Evolutionary conservation across 2,888 invertebrate species (phyloP).

Genomic region (Conistra vaccinii): DNA sequence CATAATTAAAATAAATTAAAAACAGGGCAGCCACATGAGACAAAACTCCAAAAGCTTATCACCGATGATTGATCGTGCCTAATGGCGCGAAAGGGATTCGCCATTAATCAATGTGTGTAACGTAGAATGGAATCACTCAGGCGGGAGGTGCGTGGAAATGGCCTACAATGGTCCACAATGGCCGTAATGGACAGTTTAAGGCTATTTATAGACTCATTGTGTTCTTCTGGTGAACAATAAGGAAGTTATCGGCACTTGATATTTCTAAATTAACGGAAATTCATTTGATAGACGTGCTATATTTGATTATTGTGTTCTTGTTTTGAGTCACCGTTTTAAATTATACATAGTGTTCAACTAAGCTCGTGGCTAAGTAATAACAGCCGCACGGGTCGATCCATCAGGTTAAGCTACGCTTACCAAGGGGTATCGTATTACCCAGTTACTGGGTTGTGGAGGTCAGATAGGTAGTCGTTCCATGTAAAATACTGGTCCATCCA

Average conservation of each 20-base stretch:
- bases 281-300: neutral
- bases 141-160: conserved; percentile 37
- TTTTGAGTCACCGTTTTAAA: neutral
- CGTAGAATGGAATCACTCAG: conserved; percentile 48
- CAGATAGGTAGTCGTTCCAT: no score
- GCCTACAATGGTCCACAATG: conserved; percentile 21
- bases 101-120: conserved; percentile 69
- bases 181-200: conserved; percentile 37
- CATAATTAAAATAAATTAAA: conserved; percentile 7
- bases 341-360: no score
- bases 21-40: conserved; percentile 14
- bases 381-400: no score
- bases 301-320: neutral
- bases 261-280: neutral
- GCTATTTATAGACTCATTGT: conserved; percentile 33
- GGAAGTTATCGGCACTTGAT: conserved; percentile 15
- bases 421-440: no score
- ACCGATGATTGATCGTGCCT: conserved; percentile 76
- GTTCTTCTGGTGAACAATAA: conserved; percentile 9
- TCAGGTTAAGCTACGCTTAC: no score
- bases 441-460: no score
- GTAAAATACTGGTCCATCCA: no score
- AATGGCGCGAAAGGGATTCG: conserved; percentile 73
- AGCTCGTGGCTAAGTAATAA: no score
- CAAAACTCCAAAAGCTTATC: conserved; percentile 54